Evolutionary conservation across 2,113 vertebrate genomes (phyloP).

Genomic region (Vulpes ferrilata): DNA sequence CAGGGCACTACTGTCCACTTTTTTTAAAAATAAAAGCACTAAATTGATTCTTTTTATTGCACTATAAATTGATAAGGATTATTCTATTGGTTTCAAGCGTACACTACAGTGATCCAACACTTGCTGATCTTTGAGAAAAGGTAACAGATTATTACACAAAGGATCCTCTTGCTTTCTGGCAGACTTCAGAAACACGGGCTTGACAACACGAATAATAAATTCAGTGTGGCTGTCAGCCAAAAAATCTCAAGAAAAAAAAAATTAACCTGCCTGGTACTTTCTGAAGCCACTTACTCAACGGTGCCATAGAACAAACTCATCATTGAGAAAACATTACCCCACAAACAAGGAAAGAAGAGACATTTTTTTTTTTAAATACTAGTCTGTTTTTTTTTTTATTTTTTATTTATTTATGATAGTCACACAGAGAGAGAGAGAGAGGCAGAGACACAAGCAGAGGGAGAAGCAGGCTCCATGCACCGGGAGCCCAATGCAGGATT

Average conservation of each 20-base stretch:
- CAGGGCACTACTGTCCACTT: neutral
- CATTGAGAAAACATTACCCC: neutral
- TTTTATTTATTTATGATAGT: too few species aligned
- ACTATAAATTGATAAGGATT: neutral
- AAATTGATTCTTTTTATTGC: neutral
- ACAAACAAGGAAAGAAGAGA: neutral
- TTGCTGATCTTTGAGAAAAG: neutral
- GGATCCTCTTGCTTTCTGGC: neutral
- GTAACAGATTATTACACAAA: neutral
- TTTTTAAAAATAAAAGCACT: neutral
- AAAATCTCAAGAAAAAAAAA: neutral
- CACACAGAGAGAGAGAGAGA: too few species aligned
- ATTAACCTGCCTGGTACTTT: neutral
- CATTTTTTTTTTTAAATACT: too few species aligned
- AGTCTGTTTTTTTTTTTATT: too few species aligned
- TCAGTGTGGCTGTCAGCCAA: neutral
- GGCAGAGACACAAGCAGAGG: too few species aligned
- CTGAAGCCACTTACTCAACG: neutral
- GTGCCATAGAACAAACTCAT: neutral
- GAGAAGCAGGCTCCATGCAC: too few species aligned
- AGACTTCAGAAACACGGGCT: neutral
- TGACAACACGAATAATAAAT: neutral
- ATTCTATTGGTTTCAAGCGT: neutral
- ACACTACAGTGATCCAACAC: neutral
- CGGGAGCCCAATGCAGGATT: too few species aligned